Evolutionary conservation across 2,797 vertebrate genomes (phyloP).

Genomic region (Chiroxiphia lanceolata): DNA sequence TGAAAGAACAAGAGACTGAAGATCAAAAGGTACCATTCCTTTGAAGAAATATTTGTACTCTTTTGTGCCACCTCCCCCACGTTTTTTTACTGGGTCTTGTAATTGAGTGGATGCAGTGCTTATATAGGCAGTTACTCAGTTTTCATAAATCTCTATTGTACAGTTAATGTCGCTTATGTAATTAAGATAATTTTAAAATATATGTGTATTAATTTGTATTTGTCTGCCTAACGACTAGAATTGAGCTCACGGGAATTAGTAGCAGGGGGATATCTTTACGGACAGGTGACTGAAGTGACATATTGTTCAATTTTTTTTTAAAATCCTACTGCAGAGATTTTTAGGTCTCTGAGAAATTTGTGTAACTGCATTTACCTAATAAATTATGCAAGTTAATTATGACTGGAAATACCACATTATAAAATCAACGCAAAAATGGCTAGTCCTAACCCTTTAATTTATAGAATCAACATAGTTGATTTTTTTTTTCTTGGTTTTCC

Average conservation of each 20-base stretch:
- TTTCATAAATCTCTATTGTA: not conserved
- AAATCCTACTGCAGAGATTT: not conserved
- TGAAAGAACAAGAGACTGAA: constrained; percentile 92
- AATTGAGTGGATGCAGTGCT: not conserved
- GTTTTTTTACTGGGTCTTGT: not conserved
- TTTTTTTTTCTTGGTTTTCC: not conserved
- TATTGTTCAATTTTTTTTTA: not conserved
- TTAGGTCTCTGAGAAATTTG: not conserved
- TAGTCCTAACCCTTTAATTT: not conserved
- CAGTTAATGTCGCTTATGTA: not conserved
- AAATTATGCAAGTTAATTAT: not conserved
- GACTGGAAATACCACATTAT: not conserved
- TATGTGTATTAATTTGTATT: not conserved
- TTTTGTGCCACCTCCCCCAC: not conserved
- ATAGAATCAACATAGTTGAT: not conserved
- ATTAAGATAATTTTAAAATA: not conserved
- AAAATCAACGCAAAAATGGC: not conserved
- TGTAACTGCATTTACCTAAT: not conserved
- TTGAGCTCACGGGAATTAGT: not conserved
- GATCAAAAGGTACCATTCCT: constrained; percentile 88
- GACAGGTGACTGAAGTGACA: not conserved
- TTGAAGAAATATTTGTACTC: constrained; percentile 36
- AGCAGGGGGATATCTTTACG: not conserved
- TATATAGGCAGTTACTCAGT: not conserved
- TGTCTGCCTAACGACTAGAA: not conserved